Conservation (phyloP, 2,797 vertebrate genomes). For the Micrastur ruficollis region DNA sequence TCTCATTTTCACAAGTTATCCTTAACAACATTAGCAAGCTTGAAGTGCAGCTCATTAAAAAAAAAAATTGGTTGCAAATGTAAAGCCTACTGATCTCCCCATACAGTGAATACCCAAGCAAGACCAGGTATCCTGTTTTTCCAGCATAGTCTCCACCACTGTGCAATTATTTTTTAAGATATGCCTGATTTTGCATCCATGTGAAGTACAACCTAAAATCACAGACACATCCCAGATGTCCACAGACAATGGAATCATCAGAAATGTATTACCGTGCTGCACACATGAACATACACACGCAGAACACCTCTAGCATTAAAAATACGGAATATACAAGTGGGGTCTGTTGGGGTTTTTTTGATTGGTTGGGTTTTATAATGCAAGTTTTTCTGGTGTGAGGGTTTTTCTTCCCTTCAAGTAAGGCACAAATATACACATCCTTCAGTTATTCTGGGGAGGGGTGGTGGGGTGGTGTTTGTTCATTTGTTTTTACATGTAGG, state of each 20-base stretch:
- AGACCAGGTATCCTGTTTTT: not conserved
- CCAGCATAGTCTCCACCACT: not conserved
- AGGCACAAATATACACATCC: not conserved
- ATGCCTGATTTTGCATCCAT: not conserved
- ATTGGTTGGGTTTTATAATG: not conserved
- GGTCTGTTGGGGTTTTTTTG: not conserved
- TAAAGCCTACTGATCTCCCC: not conserved
- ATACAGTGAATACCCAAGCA: not conserved
- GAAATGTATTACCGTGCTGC: not conserved
- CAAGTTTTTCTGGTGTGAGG: not conserved
- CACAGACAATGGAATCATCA: not conserved
- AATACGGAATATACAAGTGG: not conserved
- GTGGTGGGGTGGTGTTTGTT: not conserved
- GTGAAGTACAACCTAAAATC: not conserved
- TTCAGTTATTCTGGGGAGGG: not conserved
- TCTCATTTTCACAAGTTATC: not conserved
- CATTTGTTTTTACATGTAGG: not conserved
- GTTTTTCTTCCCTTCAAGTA: not conserved
- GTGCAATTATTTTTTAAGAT: not conserved
- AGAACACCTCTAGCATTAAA: not conserved
- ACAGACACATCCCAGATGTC: not conserved
- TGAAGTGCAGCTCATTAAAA: not conserved
- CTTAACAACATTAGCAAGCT: not conserved
- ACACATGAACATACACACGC: rapidly evolving
- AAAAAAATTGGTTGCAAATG: not conserved